phyloP scores from a whole-genome alignment of 2,888 invertebrate species.

The Mactromeris polynyma region DNA sequence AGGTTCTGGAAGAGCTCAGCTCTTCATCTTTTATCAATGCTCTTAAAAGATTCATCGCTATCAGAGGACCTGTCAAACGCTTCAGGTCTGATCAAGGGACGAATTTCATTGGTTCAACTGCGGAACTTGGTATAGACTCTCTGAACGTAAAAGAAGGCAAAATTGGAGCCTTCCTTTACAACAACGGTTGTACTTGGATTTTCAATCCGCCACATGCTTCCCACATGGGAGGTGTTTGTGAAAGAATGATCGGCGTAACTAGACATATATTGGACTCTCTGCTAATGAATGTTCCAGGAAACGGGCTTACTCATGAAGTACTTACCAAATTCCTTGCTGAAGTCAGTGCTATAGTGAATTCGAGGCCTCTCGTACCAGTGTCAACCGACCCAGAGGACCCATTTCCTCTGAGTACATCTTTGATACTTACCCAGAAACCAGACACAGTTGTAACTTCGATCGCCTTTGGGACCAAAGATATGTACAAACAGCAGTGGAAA shows the following conservation, averaged over 20 bases:
- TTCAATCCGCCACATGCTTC: not conserved
- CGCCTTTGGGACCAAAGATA: constrained; percentile 40
- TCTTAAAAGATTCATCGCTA: not conserved
- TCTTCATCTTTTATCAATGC: not conserved
- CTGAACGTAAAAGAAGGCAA: constrained; percentile 21
- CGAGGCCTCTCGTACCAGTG: constrained; percentile 50
- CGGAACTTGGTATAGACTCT: constrained; percentile 36
- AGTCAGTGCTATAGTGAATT: constrained; percentile 56
- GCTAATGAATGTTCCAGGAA: not conserved
- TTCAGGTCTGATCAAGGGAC: not conserved
- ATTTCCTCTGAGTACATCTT: constrained; percentile 32
- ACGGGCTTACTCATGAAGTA: constrained; percentile 57
- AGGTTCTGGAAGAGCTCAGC: not conserved
- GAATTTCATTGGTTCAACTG: constrained; percentile 49
- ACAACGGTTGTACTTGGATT: constrained; percentile 45
- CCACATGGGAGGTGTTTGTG: no score
- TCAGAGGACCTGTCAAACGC: not conserved
- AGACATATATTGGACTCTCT: constrained; percentile 44
- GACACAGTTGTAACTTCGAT: constrained; percentile 7
- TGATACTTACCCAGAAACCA: constrained; percentile 36
- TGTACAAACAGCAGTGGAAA: constrained; percentile 55
- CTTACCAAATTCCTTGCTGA: constrained; percentile 60
- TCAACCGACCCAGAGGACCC: constrained; percentile 39
- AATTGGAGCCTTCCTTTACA: not conserved
- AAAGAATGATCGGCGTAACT: constrained; percentile 55